Evolutionary conservation across 1,140 invertebrate genomes (phyloP).

Genomic region (Neomicropteryx cornuta): DNA sequence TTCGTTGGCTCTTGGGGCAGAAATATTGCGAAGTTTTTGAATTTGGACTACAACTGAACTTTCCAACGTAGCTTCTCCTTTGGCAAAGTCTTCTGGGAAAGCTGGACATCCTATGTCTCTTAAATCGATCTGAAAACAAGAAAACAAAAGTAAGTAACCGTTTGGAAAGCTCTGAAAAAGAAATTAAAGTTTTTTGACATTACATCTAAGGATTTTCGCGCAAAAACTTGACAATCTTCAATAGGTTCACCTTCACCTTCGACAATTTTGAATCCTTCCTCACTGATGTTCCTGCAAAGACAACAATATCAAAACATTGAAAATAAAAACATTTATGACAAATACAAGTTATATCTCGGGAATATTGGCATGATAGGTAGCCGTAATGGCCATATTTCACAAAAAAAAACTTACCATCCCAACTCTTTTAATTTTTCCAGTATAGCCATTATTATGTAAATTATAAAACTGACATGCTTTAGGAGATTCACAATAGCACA

Average conservation of each 20-base stretch:
- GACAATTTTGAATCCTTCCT: constrained; percentile 52
- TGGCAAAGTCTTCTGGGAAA: constrained; percentile 44
- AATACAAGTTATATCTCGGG: not conserved
- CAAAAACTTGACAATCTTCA: constrained; percentile 47
- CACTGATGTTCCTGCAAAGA: constrained; percentile 53
- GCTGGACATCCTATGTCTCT: constrained; percentile 58
- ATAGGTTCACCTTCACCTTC: constrained; percentile 54
- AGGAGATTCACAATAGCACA: no score
- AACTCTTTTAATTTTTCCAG: constrained; percentile 40
- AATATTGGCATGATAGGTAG: constrained; percentile 1
- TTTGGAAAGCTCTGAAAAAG: constrained; percentile 3
- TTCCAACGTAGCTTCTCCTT: constrained; percentile 47
- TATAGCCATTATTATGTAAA: constrained; percentile 12
- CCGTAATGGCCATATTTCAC: no score
- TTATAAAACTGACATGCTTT: no score
- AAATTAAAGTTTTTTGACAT: constrained; percentile 13
- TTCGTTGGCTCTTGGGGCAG: constrained; percentile 83
- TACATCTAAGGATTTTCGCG: constrained; percentile 63
- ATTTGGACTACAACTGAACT: constrained; percentile 76
- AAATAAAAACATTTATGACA: constrained; percentile 2
- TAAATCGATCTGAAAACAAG: constrained; percentile 58
- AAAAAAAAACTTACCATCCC: constrained; percentile 42
- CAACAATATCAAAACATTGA: constrained; percentile 14
- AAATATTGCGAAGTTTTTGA: constrained; percentile 75
- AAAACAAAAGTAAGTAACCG: constrained; percentile 4